phyloP scores from a whole-genome alignment of 2,797 vertebrate genomes.

The Linurgus olivaceus region DNA sequence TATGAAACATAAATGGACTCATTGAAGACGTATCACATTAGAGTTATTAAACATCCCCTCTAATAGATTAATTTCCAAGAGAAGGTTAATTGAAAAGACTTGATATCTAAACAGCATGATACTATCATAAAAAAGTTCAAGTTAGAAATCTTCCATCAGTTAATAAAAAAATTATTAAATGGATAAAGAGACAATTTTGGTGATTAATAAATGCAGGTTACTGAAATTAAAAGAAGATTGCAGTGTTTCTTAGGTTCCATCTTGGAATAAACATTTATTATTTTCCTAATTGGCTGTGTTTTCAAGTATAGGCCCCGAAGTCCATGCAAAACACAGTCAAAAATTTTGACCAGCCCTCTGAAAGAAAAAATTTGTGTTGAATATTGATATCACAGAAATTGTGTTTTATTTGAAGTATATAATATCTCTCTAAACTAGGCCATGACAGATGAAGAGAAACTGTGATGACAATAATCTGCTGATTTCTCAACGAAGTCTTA shows the following conservation, averaged over 20 bases:
- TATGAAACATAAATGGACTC: not conserved
- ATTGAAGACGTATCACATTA: not conserved
- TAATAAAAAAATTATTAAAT: not conserved
- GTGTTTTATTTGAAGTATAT: not conserved
- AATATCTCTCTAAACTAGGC: not conserved
- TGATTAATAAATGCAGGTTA: not conserved
- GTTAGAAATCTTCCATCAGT: not conserved
- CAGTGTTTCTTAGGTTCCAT: not conserved
- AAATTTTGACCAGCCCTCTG: not conserved
- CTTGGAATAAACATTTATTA: not conserved
- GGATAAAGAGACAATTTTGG: not conserved
- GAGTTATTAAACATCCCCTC: not conserved
- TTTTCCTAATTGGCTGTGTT: not conserved
- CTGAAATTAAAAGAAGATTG: not conserved
- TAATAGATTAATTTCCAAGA: not conserved
- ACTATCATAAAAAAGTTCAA: not conserved
- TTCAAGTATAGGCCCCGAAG: not conserved
- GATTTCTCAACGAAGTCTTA: not conserved
- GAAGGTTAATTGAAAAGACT: not conserved
- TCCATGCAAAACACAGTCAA: not conserved
- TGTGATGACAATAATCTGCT: not conserved
- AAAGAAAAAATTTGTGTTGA: not conserved
- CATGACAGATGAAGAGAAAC: not conserved
- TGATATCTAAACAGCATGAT: not conserved
- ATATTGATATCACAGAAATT: not conserved